These are phyloP conservation scores for Caenorhabditis macrosperma DNA, from an alignment of 2,888 invertebrate genomes.

Conservation along the genomic window DNA sequence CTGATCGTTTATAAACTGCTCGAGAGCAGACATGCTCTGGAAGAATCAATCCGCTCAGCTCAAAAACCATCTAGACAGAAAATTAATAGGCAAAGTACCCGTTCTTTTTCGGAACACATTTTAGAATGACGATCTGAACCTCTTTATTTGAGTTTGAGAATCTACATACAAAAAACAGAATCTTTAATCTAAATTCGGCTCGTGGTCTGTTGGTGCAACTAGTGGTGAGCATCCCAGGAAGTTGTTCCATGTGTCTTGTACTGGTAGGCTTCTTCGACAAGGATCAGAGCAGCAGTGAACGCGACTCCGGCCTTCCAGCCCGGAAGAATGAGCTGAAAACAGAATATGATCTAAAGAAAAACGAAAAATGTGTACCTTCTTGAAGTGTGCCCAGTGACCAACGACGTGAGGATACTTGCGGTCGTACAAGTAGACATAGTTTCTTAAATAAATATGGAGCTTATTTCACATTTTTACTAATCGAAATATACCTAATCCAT, in stretches of 20 bases:
- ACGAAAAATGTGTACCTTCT: constrained; percentile 51
- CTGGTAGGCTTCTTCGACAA: constrained; percentile 75
- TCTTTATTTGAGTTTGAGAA: constrained; percentile 28
- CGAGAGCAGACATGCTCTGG: constrained; percentile 75
- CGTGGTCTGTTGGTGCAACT: constrained; percentile 19
- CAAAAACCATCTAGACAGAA: not conserved
- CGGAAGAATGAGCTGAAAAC: constrained; percentile 69
- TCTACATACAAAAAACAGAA: constrained; percentile 42
- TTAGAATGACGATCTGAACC: not conserved
- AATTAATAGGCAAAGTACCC: constrained; percentile 11
- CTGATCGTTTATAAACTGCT: constrained; percentile 79
- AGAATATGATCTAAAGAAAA: not conserved
- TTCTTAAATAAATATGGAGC: constrained; percentile 59
- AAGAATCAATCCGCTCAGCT: not conserved
- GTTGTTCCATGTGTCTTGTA: constrained; percentile 74
- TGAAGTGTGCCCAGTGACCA: constrained; percentile 75
- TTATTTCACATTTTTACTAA: not conserved
- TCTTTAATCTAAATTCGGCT: constrained; percentile 29
- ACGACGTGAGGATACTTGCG: constrained; percentile 69
- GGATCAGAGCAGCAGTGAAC: constrained; percentile 72
- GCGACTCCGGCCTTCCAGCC: constrained; percentile 76
- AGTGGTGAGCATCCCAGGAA: constrained; percentile 75
- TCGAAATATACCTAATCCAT: constrained; percentile 75
- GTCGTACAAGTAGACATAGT: constrained; percentile 75
- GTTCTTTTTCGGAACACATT: not conserved